Evolutionary conservation across 1,140 invertebrate species (phyloP).

Genomic region (Tetranychus cinnabarinus): DNA sequence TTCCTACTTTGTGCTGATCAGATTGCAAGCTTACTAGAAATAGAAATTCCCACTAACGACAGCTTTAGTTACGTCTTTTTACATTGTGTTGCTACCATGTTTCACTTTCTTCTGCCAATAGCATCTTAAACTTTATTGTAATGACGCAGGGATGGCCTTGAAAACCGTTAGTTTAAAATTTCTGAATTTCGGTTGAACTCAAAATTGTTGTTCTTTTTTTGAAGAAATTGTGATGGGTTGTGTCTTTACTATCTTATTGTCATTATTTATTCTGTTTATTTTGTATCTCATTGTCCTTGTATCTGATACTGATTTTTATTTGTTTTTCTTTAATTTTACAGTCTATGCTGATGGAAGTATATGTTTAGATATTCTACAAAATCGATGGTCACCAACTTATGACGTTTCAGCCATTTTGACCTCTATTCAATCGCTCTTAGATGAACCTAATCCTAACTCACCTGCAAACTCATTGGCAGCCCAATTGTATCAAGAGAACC

Average conservation of each 20-base stretch:
- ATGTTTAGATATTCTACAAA: conserved; percentile 97
- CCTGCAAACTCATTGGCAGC: conserved; percentile 88
- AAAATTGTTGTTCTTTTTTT: not conserved
- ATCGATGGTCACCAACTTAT: conserved; percentile 98
- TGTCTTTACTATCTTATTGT: not conserved
- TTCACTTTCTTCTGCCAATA: too few species aligned
- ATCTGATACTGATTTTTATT: not conserved
- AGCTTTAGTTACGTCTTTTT: too few species aligned
- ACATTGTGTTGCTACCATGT: too few species aligned
- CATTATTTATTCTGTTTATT: not conserved
- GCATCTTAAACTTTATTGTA: too few species aligned
- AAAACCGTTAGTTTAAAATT: too few species aligned
- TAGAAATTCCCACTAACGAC: too few species aligned
- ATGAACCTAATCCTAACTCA: conserved; percentile 89
- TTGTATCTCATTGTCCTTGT: not conserved
- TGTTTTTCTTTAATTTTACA: not conserved
- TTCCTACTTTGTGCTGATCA: too few species aligned
- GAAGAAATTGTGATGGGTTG: not conserved
- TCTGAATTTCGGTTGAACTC: too few species aligned
- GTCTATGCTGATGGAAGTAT: conserved; percentile 99
- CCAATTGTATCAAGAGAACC: conserved; percentile 82
- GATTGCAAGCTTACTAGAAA: too few species aligned
- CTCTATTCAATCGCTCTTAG: conserved; percentile 65
- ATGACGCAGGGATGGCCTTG: too few species aligned
- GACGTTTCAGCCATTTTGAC: conserved; percentile 98